These are phyloP conservation scores for Parnassius orleans DNA, from an alignment of 2,888 invertebrate species.

Conservation along the genomic window DNA sequence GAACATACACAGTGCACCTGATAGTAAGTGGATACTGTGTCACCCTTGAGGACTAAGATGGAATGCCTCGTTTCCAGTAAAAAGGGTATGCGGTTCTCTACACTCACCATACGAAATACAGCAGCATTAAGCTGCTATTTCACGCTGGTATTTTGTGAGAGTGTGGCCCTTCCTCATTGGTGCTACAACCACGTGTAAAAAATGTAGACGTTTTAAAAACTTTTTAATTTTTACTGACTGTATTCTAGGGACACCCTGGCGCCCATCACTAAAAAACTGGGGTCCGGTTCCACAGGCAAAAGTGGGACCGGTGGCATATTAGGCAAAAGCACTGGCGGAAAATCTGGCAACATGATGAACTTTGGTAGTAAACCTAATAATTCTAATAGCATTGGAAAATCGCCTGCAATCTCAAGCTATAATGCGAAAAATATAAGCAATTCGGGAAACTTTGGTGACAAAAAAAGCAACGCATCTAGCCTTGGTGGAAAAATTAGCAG, in stretches of 20 bases:
- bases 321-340: slow-evolving; percentile 34
- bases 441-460: slow-evolving; percentile 26
- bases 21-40: too few relatives aligned
- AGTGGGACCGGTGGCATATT: slow-evolving; percentile 45
- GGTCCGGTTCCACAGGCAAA: slow-evolving; percentile 49
- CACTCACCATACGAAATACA: too few relatives aligned
- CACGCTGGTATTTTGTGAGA: too few relatives aligned
- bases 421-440: neutral
- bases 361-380: slow-evolving; percentile 18
- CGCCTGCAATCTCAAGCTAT: neutral
- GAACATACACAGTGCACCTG: too few relatives aligned
- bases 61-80: too few relatives aligned
- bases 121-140: too few relatives aligned
- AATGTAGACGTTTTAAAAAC: neutral
- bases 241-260: slow-evolving; percentile 43
- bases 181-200: too few relatives aligned
- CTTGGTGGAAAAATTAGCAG: slow-evolving; percentile 20
- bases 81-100: too few relatives aligned
- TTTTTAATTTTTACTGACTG: neutral
- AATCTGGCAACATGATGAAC: slow-evolving; percentile 22
- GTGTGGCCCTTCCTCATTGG: too few relatives aligned
- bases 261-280: slow-evolving; percentile 51
- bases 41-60: too few relatives aligned
- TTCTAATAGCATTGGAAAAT: slow-evolving; percentile 30
- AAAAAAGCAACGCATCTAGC: slow-evolving; percentile 30